phyloP scores from a whole-genome alignment of 92 coral and sea anemone genomes.

The Phenganax stokvisi region DNA sequence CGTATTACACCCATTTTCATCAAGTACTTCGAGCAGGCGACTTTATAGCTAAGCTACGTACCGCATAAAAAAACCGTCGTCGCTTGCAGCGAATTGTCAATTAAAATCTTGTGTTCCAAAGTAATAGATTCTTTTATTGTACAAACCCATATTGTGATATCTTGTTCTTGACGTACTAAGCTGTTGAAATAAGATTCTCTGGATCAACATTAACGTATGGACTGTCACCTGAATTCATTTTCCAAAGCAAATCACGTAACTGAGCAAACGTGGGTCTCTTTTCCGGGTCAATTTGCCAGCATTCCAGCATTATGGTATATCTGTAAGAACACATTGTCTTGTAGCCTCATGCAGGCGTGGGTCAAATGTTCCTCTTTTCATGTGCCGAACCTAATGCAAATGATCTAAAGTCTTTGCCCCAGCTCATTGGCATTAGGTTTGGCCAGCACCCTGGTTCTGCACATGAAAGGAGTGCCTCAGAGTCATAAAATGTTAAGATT shows the following conservation, averaged over 20 bases:
- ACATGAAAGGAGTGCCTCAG: background rate
- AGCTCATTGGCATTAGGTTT: background rate
- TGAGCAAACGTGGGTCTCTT: slow-evolving; percentile 77
- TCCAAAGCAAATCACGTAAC: slow-evolving; percentile 63
- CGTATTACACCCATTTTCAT: too few species aligned
- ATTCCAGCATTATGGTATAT: slow-evolving; percentile 78
- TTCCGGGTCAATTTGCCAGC: slow-evolving; percentile 73
- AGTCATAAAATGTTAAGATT: background rate
- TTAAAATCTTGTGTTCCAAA: too few species aligned
- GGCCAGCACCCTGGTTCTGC: too few species aligned
- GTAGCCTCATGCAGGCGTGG: background rate
- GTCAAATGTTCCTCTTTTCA: background rate
- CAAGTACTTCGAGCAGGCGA: too few species aligned
- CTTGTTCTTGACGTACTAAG: too few species aligned
- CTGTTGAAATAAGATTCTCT: slow-evolving; percentile 21
- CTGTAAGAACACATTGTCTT: slow-evolving; percentile 27
- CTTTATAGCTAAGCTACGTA: too few species aligned
- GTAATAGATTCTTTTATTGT: too few species aligned
- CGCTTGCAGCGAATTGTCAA: too few species aligned
- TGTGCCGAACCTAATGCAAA: background rate
- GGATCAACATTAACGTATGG: slow-evolving; percentile 96
- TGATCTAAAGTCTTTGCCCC: too few species aligned
- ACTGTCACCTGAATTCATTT: slow-evolving; percentile 68
- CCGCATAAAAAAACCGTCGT: too few species aligned
- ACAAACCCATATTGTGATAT: too few species aligned